Base-by-base conservation (phyloP, 2,797 vertebrate species). In the Intellagama lesueurii region DNA sequence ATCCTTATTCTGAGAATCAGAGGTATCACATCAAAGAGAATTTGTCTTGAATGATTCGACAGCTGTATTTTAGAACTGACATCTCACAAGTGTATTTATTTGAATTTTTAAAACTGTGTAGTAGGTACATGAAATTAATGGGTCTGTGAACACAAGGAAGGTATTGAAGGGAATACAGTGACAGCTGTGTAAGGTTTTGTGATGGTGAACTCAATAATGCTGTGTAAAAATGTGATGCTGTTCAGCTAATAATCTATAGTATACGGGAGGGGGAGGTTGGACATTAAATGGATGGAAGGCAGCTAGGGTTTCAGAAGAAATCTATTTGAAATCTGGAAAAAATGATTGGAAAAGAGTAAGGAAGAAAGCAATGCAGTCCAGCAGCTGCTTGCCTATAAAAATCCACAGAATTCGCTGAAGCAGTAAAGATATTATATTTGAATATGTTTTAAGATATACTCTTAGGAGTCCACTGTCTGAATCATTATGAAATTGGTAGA, bases 351-450 rank as follows among this genome's bases (percentile, higher is more conserved):
- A 12, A 70, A 30, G 26, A 60, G 82, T 91, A 89, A 89, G 86
- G 5, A 91, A 16, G 68, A 14, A 83, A 30, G 52, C n/a, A 94
- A 90, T 90, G 69, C 8, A 78, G 64, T 87, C 85, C 64, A 93
- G 70, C 28, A 75, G 60, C 86, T 91, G 88, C 86, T 92, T 90
- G 91, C 66, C 32, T 85, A 17, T 87, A 91, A 90, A 93, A 93
- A 92, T 79, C 91, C 92, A 91, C 85, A 91, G 91, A 90, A 88
- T 77, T 93, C 52, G 68, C 60, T 85, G 90, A 93, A 80, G 80
- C 1, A 87, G 5, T 84, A 69, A 72, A 60, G n/a, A 88, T 88
- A 88, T 92, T 87, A 92, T 88, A 90, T 17, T 90, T 88, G 72
- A 32, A 89, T 89, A 3, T 47, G 9, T 30, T 76, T 86, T 86